Evolutionary conservation across 2,113 vertebrate genomes (phyloP), one percentile per base, ranked within the genome.

Genomic region (Diglossa brunneiventris): DNA sequence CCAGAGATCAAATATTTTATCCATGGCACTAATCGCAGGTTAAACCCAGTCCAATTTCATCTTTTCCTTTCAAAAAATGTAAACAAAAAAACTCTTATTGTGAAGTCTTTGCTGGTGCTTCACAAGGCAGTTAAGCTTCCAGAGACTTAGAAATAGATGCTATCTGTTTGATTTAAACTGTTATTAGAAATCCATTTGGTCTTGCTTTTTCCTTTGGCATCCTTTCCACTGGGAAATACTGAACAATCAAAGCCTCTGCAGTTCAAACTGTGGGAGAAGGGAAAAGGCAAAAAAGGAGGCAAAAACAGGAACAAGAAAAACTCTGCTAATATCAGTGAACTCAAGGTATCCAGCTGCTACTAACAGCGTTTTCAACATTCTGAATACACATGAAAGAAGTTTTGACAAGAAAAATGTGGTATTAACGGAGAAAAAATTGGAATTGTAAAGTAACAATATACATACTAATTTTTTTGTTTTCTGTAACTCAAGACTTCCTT

Each of bases 261-360:
- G 82, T 89, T 91, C 83, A 96, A 94, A 95, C 93, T 83, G 90
- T 76, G 92, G 66, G 66, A 95, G 55, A 95, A 90, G 63, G 87
- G 68, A 96, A 94, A 88, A 97, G 61, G 85, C 92, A 96, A 96
- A 96, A 97, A 87, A 81, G 80, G 89, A 94, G 80, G 86, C 86
- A 95, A 94, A 93, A 92, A 70, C 80, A 90, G 89, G 91, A 94
- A 92, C 59, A 96, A 72, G 91, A 83, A 56, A 61, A 94, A 52
- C 64, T 63, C 42, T 17, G 7, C 87, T 93, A 92, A 85, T 1
- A 0, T 83, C 63, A 81, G 55, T 83, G 41, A 92, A 90, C 44
- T 92, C 47, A 91, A 95, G 86, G 83, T 50, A 82, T 90, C 84
- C 84, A 96, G 53, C 30, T 87, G 53, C 44, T 77, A 85, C 39